These are phyloP conservation scores for Bombus ignitus DNA, from an alignment of 1,140 invertebrate species.

Conservation along the genomic window DNA sequence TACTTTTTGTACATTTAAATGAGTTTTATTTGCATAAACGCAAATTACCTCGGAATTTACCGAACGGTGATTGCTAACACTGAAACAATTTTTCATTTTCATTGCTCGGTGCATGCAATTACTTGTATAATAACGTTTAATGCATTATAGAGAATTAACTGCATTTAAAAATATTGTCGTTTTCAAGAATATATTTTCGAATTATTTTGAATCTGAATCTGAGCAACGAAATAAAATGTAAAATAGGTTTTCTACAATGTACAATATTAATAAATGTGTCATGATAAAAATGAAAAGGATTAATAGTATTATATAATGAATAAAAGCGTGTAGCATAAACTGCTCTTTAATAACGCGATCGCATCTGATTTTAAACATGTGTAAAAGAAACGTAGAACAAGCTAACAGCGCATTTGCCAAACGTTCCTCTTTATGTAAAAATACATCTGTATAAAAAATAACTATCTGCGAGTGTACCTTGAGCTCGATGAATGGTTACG, in stretches of 20 bases:
- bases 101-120: neutral
- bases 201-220: neutral
- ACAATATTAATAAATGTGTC: no score
- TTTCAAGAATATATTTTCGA: neutral
- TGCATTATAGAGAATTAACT: neutral
- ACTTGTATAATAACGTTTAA: neutral
- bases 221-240: no score
- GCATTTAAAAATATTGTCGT: neutral
- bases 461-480: neutral
- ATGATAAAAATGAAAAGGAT: no score
- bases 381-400: no score
- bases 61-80: neutral
- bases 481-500: neutral
- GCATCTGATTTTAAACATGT: no score
- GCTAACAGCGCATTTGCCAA: no score
- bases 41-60: neutral
- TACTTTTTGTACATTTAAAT: neutral
- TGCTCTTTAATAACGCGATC: no score
- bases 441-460: no score
- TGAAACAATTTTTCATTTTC: neutral
- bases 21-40: neutral
- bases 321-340: no score
- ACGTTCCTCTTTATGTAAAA: no score
- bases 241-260: no score
- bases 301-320: no score